A percentile compares a stretch with the other conserved stretches of the same genome.
phyloP scores from a whole-genome alignment of 2,113 vertebrate genomes.

The Xenopus borealis region DNA sequence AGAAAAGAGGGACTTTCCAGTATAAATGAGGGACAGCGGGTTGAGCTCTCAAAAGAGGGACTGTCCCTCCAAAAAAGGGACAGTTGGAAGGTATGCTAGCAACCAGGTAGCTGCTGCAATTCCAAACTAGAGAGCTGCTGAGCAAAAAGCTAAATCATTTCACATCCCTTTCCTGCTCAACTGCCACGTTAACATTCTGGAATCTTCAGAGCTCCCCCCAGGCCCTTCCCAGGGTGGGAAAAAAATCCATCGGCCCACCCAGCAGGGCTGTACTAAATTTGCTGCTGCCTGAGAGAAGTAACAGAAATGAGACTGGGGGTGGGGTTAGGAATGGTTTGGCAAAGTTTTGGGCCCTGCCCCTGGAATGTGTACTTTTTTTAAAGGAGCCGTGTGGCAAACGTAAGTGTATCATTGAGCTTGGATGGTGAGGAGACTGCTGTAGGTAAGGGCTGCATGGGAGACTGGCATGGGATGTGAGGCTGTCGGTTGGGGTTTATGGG shows the following conservation, averaged over 20 bases:
- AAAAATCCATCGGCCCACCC: neutral
- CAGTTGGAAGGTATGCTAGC: too few species aligned
- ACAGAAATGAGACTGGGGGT: neutral
- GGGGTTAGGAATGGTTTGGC: neutral
- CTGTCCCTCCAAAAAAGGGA: too few species aligned
- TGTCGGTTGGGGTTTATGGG: too few species aligned
- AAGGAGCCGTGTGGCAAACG: conserved; percentile 31
- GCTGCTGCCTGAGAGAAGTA: neutral
- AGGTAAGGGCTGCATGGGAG: neutral
- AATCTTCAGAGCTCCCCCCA: conserved; percentile 16
- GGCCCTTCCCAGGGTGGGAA: conserved; percentile 28
- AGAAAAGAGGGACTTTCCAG: too few species aligned
- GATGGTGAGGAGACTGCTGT: conserved; percentile 5
- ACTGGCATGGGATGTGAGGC: too few species aligned
- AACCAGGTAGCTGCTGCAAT: too few species aligned
- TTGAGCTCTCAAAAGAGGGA: too few species aligned
- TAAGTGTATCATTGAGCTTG: neutral
- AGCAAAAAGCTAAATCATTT: too few species aligned
- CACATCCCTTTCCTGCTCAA: too few species aligned
- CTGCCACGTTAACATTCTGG: conserved; percentile 42
- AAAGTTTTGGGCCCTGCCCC: conserved; percentile 44
- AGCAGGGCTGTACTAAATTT: neutral
- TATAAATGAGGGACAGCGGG: too few species aligned
- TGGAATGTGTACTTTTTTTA: conserved; percentile 48
- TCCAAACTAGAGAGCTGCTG: too few species aligned